Evolutionary conservation across 2,797 vertebrate genomes (phyloP).

Genomic region (Poeciliopsis infans): DNA sequence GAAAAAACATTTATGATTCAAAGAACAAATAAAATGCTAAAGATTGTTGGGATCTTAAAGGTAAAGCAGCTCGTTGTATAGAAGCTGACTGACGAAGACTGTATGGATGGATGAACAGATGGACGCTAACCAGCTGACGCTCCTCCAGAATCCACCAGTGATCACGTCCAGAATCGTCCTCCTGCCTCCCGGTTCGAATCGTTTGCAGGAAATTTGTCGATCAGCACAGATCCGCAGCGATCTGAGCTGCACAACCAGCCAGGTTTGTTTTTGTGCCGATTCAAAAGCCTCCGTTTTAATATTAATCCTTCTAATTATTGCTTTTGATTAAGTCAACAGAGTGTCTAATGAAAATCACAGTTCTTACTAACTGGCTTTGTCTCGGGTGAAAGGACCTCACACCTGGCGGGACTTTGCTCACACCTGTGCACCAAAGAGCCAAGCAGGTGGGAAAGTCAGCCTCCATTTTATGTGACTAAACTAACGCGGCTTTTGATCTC

Average conservation of each 20-base stretch:
- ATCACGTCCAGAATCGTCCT: too few species aligned
- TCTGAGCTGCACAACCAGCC: not conserved
- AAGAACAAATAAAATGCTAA: not conserved
- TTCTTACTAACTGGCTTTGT: not conserved
- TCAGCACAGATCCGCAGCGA: not conserved
- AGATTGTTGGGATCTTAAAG: not conserved
- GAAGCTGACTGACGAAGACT: not conserved
- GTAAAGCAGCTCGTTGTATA: not conserved
- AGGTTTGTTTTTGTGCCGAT: not conserved
- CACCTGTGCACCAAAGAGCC: slow-evolving; percentile 8
- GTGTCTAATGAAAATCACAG: not conserved
- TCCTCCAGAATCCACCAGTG: too few species aligned
- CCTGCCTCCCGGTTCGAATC: not conserved
- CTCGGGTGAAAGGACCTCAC: not conserved
- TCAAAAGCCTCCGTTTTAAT: not conserved
- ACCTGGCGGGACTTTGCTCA: not conserved
- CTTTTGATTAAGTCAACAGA: not conserved
- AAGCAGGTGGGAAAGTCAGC: not conserved
- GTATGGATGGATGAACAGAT: not conserved
- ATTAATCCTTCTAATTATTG: not conserved
- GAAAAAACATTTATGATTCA: not conserved
- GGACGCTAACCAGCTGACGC: not conserved
- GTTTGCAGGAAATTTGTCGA: not conserved
- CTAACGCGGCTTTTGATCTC: not conserved
- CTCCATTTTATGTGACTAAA: not conserved